Conservation (phyloP, 2,113 vertebrate genomes). For the Gallinago media region DNA sequence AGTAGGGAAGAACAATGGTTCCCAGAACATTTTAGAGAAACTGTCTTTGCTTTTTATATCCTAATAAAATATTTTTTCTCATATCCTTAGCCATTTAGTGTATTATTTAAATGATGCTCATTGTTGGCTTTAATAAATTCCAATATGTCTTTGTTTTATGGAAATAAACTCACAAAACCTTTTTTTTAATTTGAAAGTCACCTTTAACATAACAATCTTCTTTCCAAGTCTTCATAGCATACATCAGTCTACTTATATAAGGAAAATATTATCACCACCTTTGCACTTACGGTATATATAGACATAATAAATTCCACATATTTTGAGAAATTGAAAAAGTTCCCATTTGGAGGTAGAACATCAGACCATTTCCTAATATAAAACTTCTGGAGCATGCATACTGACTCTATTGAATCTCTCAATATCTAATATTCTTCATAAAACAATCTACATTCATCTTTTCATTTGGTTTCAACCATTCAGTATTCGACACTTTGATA, state of each 20-base stretch:
- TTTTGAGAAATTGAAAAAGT: neutral
- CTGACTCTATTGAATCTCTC: neutral
- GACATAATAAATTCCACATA: neutral
- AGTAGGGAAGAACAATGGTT: rapidly evolving
- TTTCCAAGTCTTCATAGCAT: neutral
- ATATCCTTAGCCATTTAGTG: neutral
- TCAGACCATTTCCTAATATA: neutral
- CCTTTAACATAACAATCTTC: neutral
- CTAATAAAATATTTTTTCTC: neutral
- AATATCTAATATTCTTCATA: neutral
- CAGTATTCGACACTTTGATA: neutral
- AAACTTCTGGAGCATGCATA: constrained; percentile 28
- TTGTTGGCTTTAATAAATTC: neutral
- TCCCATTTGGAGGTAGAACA: neutral
- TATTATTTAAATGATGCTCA: neutral
- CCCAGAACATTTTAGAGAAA: neutral
- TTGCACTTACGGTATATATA: neutral
- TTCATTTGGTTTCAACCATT: neutral
- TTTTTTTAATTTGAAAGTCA: neutral
- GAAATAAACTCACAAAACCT: neutral
- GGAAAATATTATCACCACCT: neutral
- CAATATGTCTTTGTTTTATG: neutral
- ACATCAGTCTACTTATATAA: neutral
- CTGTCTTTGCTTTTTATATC: neutral
- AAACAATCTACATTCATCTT: neutral